These are phyloP conservation scores for Threskiornis aethiopicus DNA, from an alignment of 2,797 vertebrate genomes.

Conservation along the genomic window DNA sequence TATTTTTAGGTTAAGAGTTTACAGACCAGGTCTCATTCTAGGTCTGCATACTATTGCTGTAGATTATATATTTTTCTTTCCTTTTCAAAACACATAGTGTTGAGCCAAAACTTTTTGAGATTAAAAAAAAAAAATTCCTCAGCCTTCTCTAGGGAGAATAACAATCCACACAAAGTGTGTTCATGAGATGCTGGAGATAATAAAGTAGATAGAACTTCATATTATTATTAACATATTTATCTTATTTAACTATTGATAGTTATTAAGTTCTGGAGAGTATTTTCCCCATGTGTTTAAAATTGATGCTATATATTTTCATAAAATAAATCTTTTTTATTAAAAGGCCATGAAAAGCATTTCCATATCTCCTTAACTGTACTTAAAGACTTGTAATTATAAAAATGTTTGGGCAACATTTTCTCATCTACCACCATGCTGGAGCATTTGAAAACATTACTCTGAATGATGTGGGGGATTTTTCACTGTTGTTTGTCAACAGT, in stretches of 20 bases:
- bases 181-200: neutral
- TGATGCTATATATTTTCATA: neutral
- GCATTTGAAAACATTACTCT: neutral
- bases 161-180: neutral
- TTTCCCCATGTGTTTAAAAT: neutral
- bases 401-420: neutral
- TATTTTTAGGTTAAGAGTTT: neutral
- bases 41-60: neutral
- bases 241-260: neutral
- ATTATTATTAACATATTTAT: neutral
- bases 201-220: neutral
- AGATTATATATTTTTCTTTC: neutral
- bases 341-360: neutral
- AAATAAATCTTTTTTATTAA: neutral
- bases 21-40: neutral
- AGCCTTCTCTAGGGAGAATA: neutral
- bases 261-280: neutral
- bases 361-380: neutral
- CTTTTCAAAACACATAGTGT: neutral
- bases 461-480: neutral
- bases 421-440: neutral
- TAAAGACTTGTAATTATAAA: neutral
- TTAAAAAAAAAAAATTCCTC: neutral
- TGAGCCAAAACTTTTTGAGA: neutral
- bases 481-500: neutral